Conservation (phyloP, 2,113 vertebrate genomes). For the Colossoma macropomum region DNA sequence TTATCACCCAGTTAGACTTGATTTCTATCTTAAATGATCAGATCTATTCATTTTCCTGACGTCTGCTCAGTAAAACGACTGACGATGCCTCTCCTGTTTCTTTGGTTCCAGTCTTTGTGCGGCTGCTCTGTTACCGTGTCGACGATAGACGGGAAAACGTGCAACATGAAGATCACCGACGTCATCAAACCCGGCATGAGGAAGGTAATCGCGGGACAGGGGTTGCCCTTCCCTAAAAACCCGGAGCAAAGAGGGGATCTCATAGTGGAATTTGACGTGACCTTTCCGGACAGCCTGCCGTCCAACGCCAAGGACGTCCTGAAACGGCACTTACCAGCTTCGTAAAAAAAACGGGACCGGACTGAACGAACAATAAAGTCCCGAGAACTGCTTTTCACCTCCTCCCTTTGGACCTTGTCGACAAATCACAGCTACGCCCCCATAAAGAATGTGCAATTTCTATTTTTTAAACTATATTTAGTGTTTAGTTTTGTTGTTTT, state of each 20-base stretch:
- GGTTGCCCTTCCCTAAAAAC: slow-evolving; percentile 94
- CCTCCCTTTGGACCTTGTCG: slow-evolving; percentile 40
- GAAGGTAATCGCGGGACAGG: slow-evolving; percentile 92
- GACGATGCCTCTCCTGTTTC: slow-evolving; percentile 36
- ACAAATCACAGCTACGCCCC: slow-evolving; percentile 61
- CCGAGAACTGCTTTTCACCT: slow-evolving; percentile 20
- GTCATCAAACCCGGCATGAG: slow-evolving; percentile 97
- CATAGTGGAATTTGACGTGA: slow-evolving; percentile 96
- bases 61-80: neutral
- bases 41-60: too few species aligned
- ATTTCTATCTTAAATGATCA: too few species aligned
- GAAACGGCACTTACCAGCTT: slow-evolving; percentile 93
- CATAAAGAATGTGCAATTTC: slow-evolving; percentile 74
- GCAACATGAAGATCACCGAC: slow-evolving; percentile 95
- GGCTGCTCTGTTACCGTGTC: slow-evolving; percentile 96
- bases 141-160: slow-evolving; percentile 93
- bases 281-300: slow-evolving; percentile 91
- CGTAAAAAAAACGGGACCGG: slow-evolving; percentile 70
- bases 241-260: slow-evolving; percentile 95
- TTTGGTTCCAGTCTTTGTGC: slow-evolving; percentile 87
- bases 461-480: slow-evolving; percentile 71
- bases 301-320: slow-evolving; percentile 94
- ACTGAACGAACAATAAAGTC: slow-evolving; percentile 29
- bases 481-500: slow-evolving; percentile 57
- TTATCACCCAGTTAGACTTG: too few species aligned